Base-by-base conservation (phyloP, 2,113 vertebrate species). In the Hiodon alosoides region DNA sequence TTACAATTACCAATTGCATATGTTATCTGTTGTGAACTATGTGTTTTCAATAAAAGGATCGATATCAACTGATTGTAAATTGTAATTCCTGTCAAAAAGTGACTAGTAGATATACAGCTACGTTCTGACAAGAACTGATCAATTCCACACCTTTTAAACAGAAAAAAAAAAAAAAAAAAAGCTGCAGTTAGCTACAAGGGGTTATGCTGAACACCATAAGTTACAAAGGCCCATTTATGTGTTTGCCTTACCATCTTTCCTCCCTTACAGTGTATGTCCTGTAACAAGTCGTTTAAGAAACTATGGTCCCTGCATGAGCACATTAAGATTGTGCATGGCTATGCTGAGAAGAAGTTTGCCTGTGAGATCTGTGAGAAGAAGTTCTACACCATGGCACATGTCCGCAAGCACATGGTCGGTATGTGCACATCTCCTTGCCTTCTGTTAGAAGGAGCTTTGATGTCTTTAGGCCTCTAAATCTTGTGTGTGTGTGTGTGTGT, bases 351-450 rank as follows among this genome's bases (percentile, higher is more conserved):
- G 91, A 98, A 98, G 78, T 98, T 98, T 87, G 94, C 97, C 46
- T 99, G 97, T 81, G 97, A 99, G 85, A 99, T 98, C 71, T 98
- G 97, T 4, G 97, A 98, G 83, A 99, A 99, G 87, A 99, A 99
- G 85, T 99, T 99, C 87, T 99, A 99, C 89, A 99, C 97, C 67
- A 98, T 99, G 96, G 96, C 96, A 79, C 96, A 98, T 7, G 96
- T 98, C 80, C 91, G 96, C 75, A 98, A 98, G 86, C 96, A 98
- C 86, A 97, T 98, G 94, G 96, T 98, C 79, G 96, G 96, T 98
- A 87, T 94, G 96, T 98, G 73, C 7, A 16, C 61, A 2, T 17
- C 52, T 71, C 53, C 61, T 7, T 67, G 9, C 0, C 7, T 9
- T 46, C 11, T 64, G 61, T 3, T 62, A 3, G 31, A 31, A 64